These are phyloP conservation scores for Tinamus major DNA, from an alignment of 2,797 vertebrate genomes.

Conservation along the genomic window DNA sequence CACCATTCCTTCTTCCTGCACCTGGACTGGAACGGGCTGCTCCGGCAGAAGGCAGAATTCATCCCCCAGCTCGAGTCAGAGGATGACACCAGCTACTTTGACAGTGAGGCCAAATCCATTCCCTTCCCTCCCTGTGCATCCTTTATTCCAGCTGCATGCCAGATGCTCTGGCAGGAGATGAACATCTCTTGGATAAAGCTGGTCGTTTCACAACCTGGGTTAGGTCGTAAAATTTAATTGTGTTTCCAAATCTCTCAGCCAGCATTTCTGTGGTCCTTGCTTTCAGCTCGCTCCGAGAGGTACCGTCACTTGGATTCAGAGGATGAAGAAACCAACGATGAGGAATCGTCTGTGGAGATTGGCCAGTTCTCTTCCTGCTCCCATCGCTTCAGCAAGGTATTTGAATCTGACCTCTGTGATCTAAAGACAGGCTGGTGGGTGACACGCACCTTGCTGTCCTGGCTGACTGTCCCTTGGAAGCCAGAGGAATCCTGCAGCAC, in stretches of 20 bases:
- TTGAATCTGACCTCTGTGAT: neutral
- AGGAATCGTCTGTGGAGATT: conserved; percentile 94
- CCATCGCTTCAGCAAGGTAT: conserved; percentile 98
- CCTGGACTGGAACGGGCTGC: conserved; percentile 96
- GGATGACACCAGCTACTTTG: conserved; percentile 98
- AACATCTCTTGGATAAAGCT: neutral
- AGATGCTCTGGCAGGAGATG: fast-evolving
- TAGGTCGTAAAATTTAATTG: neutral
- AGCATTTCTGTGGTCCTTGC: neutral
- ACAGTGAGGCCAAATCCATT: conserved; percentile 84
- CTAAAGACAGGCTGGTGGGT: neutral
- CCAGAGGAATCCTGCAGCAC: neutral
- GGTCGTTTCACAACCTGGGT: fast-evolving
- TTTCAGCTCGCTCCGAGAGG: conserved; percentile 91
- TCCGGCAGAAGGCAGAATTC: conserved; percentile 96
- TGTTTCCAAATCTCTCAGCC: neutral
- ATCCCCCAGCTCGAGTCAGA: conserved; percentile 96
- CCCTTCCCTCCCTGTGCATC: neutral
- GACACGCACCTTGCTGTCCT: fast-evolving
- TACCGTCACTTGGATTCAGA: conserved; percentile 95
- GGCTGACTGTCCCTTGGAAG: neutral
- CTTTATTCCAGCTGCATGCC: neutral
- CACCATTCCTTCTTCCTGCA: conserved; percentile 91
- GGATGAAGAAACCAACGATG: conserved; percentile 92
- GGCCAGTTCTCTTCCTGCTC: conserved; percentile 96